phyloP scores from a whole-genome alignment of 2,113 vertebrate species.

The Nibea coibor region DNA sequence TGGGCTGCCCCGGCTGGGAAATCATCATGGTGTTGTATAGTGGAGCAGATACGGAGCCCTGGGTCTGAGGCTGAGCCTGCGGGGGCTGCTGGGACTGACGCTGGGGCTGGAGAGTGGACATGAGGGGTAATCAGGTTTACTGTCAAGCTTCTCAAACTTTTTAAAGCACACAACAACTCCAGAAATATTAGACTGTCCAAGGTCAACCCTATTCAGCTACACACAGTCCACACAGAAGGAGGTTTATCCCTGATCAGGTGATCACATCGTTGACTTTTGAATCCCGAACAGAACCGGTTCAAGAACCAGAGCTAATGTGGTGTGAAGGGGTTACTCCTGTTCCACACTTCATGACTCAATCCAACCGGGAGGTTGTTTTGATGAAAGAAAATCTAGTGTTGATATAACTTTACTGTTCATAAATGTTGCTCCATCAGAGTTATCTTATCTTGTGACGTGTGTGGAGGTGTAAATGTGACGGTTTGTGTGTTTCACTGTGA shows the following conservation, averaged over 20 bases:
- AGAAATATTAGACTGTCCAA: too few relatives aligned
- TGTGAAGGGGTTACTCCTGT: too few relatives aligned
- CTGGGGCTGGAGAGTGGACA: constrained; percentile 49
- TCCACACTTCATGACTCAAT: too few relatives aligned
- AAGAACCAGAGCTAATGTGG: too few relatives aligned
- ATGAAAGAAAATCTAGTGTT: background rate
- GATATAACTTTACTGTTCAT: background rate
- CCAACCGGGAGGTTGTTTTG: background rate
- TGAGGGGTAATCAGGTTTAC: background rate
- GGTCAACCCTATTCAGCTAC: too few relatives aligned
- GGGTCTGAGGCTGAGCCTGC: constrained; percentile 81
- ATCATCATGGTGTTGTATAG: constrained; percentile 98
- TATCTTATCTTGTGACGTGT: background rate
- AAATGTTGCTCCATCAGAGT: background rate
- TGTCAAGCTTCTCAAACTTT: too few relatives aligned
- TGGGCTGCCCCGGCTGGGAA: constrained; percentile 90
- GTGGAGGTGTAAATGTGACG: background rate
- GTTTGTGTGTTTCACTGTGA: constrained; percentile 6
- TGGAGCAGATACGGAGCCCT: constrained; percentile 86
- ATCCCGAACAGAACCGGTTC: too few relatives aligned
- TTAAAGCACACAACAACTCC: too few relatives aligned
- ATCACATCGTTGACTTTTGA: too few relatives aligned
- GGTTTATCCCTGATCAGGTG: too few relatives aligned
- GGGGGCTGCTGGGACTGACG: constrained; percentile 66
- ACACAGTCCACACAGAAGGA: too few relatives aligned